These are phyloP conservation scores for Coregonus suidteri DNA, from an alignment of 2,797 vertebrate genomes.

Conservation along the genomic window DNA sequence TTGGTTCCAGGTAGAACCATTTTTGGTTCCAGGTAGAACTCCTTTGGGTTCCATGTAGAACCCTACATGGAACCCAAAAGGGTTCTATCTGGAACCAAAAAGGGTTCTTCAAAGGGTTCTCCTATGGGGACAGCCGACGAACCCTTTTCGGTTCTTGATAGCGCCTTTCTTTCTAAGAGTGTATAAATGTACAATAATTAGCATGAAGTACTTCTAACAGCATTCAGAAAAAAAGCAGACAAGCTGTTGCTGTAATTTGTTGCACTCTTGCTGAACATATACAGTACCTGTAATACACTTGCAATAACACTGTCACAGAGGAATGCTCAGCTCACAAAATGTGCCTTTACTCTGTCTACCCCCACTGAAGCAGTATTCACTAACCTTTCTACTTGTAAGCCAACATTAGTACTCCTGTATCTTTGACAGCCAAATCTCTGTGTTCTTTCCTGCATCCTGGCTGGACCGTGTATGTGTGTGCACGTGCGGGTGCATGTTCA, in stretches of 20 bases:
- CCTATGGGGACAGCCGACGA: too few species aligned
- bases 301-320: slow-evolving; percentile 21
- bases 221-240: neutral
- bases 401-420: slow-evolving; percentile 33
- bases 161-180: too few species aligned
- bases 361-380: neutral
- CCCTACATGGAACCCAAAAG: too few species aligned
- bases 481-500: neutral
- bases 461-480: neutral
- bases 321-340: slow-evolving; percentile 31
- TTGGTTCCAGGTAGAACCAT: too few species aligned
- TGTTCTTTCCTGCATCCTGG: slow-evolving; percentile 57
- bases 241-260: neutral
- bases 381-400: slow-evolving; percentile 40
- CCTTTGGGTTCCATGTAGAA: too few species aligned
- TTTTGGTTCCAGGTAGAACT: too few species aligned
- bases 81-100: too few species aligned
- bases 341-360: slow-evolving; percentile 23
- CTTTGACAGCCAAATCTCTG: slow-evolving; percentile 48
- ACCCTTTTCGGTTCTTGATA: too few species aligned
- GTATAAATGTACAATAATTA: neutral
- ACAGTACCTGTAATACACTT: slow-evolving; percentile 4
- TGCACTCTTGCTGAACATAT: neutral
- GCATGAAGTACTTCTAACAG: neutral
- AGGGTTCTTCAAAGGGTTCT: too few species aligned